Conservation (phyloP, 2,888 invertebrate species). For the Drosophila kanekoi region DNA sequence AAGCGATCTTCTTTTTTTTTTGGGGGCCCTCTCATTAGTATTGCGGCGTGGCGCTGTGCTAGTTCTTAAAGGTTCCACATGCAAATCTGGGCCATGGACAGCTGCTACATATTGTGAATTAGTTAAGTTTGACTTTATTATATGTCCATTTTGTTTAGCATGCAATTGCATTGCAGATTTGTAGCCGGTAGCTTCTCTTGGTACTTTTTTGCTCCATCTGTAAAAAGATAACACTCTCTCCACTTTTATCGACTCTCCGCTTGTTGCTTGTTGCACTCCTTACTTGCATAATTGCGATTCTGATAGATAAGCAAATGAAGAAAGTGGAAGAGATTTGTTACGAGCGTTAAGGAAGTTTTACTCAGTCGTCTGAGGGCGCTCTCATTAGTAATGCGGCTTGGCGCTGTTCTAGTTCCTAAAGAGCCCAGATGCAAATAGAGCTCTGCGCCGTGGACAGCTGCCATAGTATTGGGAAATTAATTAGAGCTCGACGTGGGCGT, state of each 20-base stretch:
- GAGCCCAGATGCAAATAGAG: slow-evolving; percentile 25
- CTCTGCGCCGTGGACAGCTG: slow-evolving; percentile 43
- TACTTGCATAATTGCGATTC: no score
- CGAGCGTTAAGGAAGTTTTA: no score
- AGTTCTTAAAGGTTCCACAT: slow-evolving; percentile 43
- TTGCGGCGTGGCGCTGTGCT: slow-evolving; percentile 21
- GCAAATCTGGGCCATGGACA: slow-evolving; percentile 31
- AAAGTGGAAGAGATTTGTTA: no score
- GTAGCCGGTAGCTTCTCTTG: no score
- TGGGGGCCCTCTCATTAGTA: slow-evolving; percentile 5
- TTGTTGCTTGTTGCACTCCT: no score
- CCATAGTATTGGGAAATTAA: slow-evolving; percentile 67
- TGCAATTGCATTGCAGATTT: no score
- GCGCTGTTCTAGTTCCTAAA: slow-evolving; percentile 50
- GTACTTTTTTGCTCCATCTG: no score
- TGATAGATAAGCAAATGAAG: no score
- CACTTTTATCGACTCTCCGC: no score
- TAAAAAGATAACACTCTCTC: no score
- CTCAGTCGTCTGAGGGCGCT: background rate
- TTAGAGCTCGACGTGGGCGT: slow-evolving; percentile 62
- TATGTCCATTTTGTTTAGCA: no score
- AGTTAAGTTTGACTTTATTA: no score
- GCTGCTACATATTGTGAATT: slow-evolving; percentile 57
- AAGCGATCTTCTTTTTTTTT: slow-evolving; percentile 31
- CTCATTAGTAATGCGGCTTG: slow-evolving; percentile 69